Conservation (phyloP, 2,797 vertebrate genomes). For the Gymnothorax javanicus region DNA sequence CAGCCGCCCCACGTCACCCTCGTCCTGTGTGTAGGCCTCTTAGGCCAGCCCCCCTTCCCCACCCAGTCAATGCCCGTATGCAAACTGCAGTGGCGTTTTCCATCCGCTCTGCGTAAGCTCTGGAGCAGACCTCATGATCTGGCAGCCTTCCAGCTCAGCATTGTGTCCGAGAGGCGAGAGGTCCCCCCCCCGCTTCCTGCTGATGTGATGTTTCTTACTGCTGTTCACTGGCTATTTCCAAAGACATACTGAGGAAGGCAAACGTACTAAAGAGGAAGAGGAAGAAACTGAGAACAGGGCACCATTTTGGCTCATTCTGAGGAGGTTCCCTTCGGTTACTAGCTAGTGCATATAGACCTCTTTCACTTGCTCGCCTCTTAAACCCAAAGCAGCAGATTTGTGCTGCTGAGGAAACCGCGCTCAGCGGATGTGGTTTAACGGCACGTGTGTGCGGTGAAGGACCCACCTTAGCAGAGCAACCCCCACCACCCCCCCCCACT, state of each 20-base stretch:
- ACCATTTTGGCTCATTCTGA: slow-evolving; percentile 49
- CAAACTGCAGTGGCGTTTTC: slow-evolving; percentile 56
- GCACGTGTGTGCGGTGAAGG: not conserved
- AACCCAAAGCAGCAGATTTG: slow-evolving; percentile 27
- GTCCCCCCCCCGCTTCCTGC: slow-evolving; percentile 36
- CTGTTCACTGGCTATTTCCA: slow-evolving; percentile 41
- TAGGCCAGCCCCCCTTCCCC: too few relatives aligned
- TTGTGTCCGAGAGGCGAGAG: slow-evolving; percentile 43
- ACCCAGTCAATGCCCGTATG: not conserved
- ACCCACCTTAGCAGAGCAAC: too few relatives aligned
- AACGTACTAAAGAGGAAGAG: slow-evolving; percentile 41
- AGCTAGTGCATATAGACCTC: not conserved
- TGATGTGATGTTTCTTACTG: slow-evolving; percentile 36
- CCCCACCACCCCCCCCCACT: not conserved
- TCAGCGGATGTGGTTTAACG: slow-evolving; percentile 24
- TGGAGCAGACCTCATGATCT: slow-evolving; percentile 64
- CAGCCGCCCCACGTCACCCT: not conserved
- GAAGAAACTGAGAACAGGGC: slow-evolving; percentile 51
- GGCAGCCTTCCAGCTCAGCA: slow-evolving; percentile 54
- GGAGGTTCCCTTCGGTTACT: slow-evolving; percentile 22
- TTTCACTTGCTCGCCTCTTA: not conserved
- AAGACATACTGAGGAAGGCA: slow-evolving; percentile 36
- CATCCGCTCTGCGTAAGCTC: slow-evolving; percentile 54
- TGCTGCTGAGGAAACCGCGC: slow-evolving; percentile 7
- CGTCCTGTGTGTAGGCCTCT: not conserved